Evolutionary conservation across 1,140 invertebrate species (phyloP), one percentile per base, ranked within the genome.

Genomic region (Drosophila athabasca): DNA sequence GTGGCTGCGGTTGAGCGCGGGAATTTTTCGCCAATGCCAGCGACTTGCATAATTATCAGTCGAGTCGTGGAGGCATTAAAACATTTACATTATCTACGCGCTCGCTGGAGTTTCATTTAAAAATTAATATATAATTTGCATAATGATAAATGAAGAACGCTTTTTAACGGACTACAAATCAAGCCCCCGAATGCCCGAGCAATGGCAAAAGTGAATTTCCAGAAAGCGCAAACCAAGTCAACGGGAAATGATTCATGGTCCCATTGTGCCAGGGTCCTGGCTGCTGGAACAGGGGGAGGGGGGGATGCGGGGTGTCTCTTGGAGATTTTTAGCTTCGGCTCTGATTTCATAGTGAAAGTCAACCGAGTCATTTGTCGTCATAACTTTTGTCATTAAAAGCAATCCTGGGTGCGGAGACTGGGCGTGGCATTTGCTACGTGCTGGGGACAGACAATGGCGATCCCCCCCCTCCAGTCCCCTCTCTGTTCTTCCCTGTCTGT

Each of bases 301-400:
- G 17, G 17, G 17, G 17, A 19, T 19, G 17, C 17, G 0, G 31
- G 31, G 8, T n/a, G n/a, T n/a, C 31, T 35, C 31, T 35, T 8
- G 31, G 8, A 35, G 31, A 35, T 19, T 35, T 35, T 35, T 35
- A 46, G 29, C 57, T 19, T 4, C 39, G 48, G 69, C 71, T 88
- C 83, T 82, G 82, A 87, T 87, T 82, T 71, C 75, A 59, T 69
- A 79, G 75, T 88, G 83, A 87, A 87, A 87, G 82, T 82, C 83
- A 88, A 78, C 79, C 57, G 62, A 87, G 79, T 87, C 82, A 88
- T 87, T 87, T 87, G 82, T 87, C 82, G 74, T 88, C 78, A 82
- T 87, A 87, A 88, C 78, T 87, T 88, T 88, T 79, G 78, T 79
- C 82, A 87, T 88, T 85, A 82, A 75, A 78, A 71, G 71, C 75